These are phyloP conservation scores for Cichlasoma orientale DNA, from an alignment of 2,797 vertebrate species.

Conservation along the genomic window DNA sequence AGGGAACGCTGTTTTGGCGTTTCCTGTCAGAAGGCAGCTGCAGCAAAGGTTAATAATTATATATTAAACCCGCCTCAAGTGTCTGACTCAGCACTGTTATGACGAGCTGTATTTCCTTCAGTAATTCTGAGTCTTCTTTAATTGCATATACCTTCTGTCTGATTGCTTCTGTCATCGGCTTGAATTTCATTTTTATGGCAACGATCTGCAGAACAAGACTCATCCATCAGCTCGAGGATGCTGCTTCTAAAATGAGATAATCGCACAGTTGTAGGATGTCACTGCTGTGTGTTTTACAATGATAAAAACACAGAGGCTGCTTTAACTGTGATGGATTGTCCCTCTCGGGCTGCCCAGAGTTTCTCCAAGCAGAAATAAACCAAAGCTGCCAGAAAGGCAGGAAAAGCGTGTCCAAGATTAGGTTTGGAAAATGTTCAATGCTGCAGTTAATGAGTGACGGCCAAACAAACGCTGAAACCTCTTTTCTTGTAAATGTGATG, in stretches of 20 bases:
- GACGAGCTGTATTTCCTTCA: neutral
- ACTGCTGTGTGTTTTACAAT: neutral
- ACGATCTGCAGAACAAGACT: neutral
- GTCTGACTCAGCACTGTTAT: neutral
- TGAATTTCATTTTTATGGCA: neutral
- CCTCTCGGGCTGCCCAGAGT: neutral
- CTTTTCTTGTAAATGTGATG: neutral
- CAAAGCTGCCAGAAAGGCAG: neutral
- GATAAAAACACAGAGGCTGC: neutral
- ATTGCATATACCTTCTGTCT: neutral
- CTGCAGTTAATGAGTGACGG: neutral
- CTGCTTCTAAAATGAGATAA: neutral
- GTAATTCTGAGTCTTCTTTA: neutral
- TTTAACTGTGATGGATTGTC: constrained; percentile 1
- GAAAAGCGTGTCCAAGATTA: neutral
- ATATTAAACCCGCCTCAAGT: neutral
- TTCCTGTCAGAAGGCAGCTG: neutral
- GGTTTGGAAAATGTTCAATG: neutral
- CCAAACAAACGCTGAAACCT: neutral
- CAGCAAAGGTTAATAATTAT: neutral
- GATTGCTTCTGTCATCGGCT: neutral
- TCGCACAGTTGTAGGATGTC: neutral
- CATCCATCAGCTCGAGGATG: neutral
- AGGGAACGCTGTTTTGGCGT: neutral
- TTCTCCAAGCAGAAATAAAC: neutral